Evolutionary conservation across 2,113 vertebrate genomes (phyloP), one percentile per base, ranked within the genome.

Genomic region (Onychostoma macrolepis): DNA sequence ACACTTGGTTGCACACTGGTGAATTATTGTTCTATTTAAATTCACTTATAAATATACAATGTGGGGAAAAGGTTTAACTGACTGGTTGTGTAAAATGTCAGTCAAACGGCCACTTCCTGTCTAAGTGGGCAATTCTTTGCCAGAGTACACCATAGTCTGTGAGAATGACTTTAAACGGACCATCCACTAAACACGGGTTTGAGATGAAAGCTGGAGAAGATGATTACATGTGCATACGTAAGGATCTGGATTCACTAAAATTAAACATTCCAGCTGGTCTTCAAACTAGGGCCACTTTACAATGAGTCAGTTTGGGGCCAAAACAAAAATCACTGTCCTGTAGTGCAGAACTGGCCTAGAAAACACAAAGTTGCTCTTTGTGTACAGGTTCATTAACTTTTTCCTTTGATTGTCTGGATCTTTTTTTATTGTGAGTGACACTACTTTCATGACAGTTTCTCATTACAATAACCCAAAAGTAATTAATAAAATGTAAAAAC

Each of bases 181-280:
- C 26, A 33, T 21, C 45, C 26, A n/a, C 26, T 50, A 7, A 78
- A 53, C 15, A 50, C 17, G 53, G 8, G 26, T 17, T 78, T 19
- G 45, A 53, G 45, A 43, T 45, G 24, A 75, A 75, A 7, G 24
- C 38, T 78, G 75, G 43, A 78, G 7, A 78, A 78, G 13, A 78
- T 48, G 5, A 7, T 76, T n/a, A 76, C 15, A 5, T 76, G 74
- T 76, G 74, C 43, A 43, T n/a, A 43, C 19, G 26, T 30, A 3
- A 48, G 26, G 45, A 77, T n/a, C 75, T 30, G 45, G n/a, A 48
- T 50, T 50, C 45, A 50, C n/a, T 50, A 4, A 30, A 77, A 77
- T 50, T 77, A 76, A 48, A 26, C 43, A 77, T 77, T 77, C 74
- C 43, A 77, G 26, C 41, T 77, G 74, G 74, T 13, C 4, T 77